Evolutionary conservation across 2,888 invertebrate species (phyloP), one percentile per base, ranked within the genome.

Genomic region (Epirrhoe alternata): DNA sequence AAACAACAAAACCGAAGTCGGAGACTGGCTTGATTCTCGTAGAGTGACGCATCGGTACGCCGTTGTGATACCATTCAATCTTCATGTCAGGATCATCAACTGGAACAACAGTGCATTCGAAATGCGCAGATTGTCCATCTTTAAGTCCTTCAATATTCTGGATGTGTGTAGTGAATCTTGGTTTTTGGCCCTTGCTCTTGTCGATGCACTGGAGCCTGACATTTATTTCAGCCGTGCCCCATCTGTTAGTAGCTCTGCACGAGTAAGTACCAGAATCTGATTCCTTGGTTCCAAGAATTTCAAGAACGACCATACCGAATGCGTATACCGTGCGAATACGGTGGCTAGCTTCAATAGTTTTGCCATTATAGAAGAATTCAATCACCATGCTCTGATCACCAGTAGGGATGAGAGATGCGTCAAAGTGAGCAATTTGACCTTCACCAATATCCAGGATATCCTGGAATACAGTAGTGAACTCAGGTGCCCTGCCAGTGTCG

Each of bases 11-110:
- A 56, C 99, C 99, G 82, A 99, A 99, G 86, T 99, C 99, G 53
- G 97, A 97, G 0, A 99, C 97, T 70, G 97, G 97, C 89, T 98
- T 98, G 79, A 98, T 98, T 72, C 99, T 95, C 24, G 97, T 97
- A 3, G 97, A 97, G 83, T 98, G 97, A 64, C 97, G 95, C 74
- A 99, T 89, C 0, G 98, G 97, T 80, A 97, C 95, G 5, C 98
- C 98, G 85, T 99, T 98, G 82, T 98, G 98, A 92, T 97, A 99
- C 99, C 99, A 99, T 92, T 99, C 99, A 30, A 98, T 97, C 83
- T 97, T 97, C 90, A 99, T 95, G 51, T 97, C 96, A 2, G 98
- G 98, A 89, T 99, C 99, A 71, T 98, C 98, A 6, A 98, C 97
- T 3, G 99, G 99, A 16, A 98, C 95, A 55, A 99, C 94, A 3